phyloP scores from a whole-genome alignment of 2,797 vertebrate species.

The Acanthis flammea region DNA sequence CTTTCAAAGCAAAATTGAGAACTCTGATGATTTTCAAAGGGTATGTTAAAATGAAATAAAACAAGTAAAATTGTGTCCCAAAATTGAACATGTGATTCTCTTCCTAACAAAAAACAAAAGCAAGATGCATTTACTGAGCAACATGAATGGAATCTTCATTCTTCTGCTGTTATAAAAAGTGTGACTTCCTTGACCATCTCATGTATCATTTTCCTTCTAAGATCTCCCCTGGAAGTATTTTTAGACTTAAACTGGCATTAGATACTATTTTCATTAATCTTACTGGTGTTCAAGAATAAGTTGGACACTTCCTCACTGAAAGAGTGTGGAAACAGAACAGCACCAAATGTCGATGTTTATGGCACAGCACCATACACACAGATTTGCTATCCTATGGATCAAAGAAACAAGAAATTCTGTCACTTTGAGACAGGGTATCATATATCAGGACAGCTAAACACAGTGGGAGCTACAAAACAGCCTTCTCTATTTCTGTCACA shows the following conservation, averaged over 20 bases:
- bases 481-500: background rate
- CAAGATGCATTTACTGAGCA: background rate
- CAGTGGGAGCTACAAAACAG: background rate
- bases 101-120: background rate
- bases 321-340: background rate
- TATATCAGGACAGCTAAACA: background rate
- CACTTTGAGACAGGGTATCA: background rate
- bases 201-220: background rate
- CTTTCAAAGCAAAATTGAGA: constrained; percentile 54
- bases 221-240: background rate
- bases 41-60: background rate
- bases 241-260: background rate
- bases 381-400: background rate
- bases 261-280: background rate
- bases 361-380: background rate
- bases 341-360: background rate
- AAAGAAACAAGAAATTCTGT: background rate
- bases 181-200: background rate
- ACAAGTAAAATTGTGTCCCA: background rate
- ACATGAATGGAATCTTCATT: background rate
- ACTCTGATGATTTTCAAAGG: constrained; percentile 11
- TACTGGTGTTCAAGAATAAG: background rate
- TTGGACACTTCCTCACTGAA: background rate
- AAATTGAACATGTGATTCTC: background rate
- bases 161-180: background rate